These are phyloP conservation scores for Drosophila borborema DNA, from an alignment of 2,888 invertebrate species.

Conservation along the genomic window DNA sequence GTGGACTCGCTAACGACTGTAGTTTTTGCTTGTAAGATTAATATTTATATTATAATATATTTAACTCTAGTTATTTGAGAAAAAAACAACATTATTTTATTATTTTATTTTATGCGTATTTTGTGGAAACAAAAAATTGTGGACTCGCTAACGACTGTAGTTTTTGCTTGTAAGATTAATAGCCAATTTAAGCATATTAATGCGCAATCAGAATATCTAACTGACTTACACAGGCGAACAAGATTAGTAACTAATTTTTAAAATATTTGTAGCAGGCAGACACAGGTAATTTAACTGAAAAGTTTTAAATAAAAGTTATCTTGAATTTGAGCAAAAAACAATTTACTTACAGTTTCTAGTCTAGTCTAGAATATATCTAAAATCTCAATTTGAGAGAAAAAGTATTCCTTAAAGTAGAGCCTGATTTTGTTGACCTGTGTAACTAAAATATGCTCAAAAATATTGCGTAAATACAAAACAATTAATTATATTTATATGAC, in stretches of 20 bases:
- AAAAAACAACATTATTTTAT: no score
- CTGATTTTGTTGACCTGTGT: background rate
- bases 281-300: no score
- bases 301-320: no score
- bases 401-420: no score
- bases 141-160: background rate
- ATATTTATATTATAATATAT: no score
- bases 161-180: constrained; percentile 2
- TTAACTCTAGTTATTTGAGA: background rate
- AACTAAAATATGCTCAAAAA: background rate
- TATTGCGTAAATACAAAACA: constrained; percentile 1
- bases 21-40: background rate
- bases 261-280: no score
- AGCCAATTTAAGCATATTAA: background rate
- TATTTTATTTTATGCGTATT: no score
- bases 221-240: background rate
- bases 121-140: background rate
- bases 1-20: background rate
- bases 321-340: no score
- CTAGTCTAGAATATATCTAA: background rate
- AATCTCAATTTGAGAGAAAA: background rate
- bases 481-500: constrained; percentile 4
- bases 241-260: no score
- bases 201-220: background rate
- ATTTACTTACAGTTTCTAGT: background rate